phyloP scores from a whole-genome alignment of 1,140 invertebrate genomes.

The Eurytemora carolleeae region DNA sequence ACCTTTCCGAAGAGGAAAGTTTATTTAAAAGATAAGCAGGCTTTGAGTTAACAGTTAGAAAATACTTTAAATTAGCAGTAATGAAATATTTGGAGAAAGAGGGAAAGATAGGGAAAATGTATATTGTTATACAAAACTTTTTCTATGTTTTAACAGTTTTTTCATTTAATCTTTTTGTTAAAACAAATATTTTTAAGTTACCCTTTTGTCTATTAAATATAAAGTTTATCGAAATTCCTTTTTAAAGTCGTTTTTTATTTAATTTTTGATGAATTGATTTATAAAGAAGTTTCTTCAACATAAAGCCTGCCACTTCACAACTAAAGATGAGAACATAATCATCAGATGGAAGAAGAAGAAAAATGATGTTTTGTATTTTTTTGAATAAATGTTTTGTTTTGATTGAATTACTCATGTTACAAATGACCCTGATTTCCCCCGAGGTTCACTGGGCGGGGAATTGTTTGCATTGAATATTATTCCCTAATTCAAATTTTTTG shows the following conservation, averaged over 20 bases:
- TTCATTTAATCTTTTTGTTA: neutral
- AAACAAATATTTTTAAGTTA: neutral
- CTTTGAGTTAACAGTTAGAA: too few species aligned
- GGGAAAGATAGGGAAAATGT: too few species aligned
- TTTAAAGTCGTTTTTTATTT: too few species aligned
- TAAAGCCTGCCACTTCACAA: neutral
- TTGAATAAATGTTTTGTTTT: neutral
- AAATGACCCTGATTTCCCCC: neutral
- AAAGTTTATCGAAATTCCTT: too few species aligned
- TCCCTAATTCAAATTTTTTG: neutral
- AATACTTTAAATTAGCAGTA: too few species aligned
- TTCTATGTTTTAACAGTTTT: neutral
- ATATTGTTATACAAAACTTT: too few species aligned
- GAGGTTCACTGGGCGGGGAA: neutral
- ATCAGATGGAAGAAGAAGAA: too few species aligned
- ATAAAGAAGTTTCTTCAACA: neutral
- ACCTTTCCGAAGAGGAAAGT: too few species aligned
- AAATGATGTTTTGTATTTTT: neutral
- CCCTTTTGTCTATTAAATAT: neutral
- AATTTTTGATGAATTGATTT: too few species aligned
- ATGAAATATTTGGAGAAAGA: too few species aligned
- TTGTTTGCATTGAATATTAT: neutral
- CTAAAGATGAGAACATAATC: neutral
- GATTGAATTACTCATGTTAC: neutral
- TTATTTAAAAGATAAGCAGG: too few species aligned